A percentile compares a stretch with the other conserved stretches of the same genome.
Evolutionary conservation across 1,140 invertebrate genomes (phyloP).

Genomic region (Drosophila navojoa): DNA sequence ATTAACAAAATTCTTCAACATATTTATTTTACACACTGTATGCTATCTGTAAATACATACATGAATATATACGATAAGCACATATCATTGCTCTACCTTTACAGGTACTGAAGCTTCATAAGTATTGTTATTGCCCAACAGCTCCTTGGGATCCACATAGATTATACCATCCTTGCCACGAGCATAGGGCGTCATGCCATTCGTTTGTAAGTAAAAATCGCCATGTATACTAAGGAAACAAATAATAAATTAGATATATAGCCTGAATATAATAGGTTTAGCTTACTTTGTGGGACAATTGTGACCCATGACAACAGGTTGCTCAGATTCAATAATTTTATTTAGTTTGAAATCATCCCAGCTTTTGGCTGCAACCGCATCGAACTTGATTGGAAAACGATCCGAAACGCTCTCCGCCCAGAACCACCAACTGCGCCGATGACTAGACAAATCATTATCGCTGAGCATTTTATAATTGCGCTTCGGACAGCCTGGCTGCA

Average conservation of each 20-base stretch:
- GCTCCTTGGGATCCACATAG: conserved; percentile 75
- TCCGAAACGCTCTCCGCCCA: conserved; percentile 86
- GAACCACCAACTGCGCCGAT: conserved; percentile 87
- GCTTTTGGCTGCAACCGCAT: conserved; percentile 80
- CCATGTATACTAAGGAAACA: conserved; percentile 69
- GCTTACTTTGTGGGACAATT: conserved; percentile 75
- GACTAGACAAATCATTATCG: conserved; percentile 86
- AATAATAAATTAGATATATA: neutral
- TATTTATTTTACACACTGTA: conserved; percentile 12
- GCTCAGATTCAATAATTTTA: conserved; percentile 48
- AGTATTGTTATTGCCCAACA: conserved; percentile 58
- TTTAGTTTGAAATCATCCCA: conserved; percentile 84
- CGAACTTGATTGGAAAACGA: conserved; percentile 84
- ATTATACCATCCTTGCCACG: conserved; percentile 70
- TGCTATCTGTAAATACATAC: neutral
- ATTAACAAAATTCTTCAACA: conserved; percentile 26
- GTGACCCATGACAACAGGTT: conserved; percentile 73
- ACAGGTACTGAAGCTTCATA: conserved; percentile 33
- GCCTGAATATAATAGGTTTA: neutral
- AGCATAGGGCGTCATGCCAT: conserved; percentile 80
- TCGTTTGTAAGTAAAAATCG: conserved; percentile 84
- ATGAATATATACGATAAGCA: conserved; percentile 1
- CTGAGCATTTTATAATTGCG: conserved; percentile 78
- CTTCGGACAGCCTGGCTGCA: conserved; percentile 86
- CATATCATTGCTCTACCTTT: conserved; percentile 31